Conservation (phyloP, 2,888 invertebrate species). For the Celastrina argiolus region DNA sequence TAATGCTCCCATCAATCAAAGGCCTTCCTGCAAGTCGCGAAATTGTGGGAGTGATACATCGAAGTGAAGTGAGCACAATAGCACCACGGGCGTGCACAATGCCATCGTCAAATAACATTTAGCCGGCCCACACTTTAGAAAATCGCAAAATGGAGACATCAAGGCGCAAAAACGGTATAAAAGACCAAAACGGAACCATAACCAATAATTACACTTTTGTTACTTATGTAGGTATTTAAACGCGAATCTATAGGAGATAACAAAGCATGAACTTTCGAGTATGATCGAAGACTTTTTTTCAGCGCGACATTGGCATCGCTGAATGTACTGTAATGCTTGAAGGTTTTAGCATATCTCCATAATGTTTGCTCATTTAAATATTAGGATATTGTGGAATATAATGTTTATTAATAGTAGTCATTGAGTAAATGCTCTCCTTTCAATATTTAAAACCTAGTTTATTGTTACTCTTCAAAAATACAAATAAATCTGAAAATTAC, state of each 20-base stretch:
- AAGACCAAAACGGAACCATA: conserved; percentile 60
- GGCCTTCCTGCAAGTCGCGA: conserved; percentile 62
- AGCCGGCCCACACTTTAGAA: conserved; percentile 75
- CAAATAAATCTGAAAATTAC: too few relatives aligned
- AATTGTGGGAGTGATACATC: conserved; percentile 74
- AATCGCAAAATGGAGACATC: conserved; percentile 76
- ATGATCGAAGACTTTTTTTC: conserved; percentile 44
- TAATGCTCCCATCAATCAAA: conserved; percentile 62
- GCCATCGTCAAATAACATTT: conserved; percentile 76
- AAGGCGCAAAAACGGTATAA: conserved; percentile 57
- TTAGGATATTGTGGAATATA: too few relatives aligned
- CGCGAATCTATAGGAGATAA: conserved; percentile 52
- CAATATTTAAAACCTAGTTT: too few relatives aligned
- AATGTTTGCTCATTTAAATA: too few relatives aligned
- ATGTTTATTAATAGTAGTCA: too few relatives aligned
- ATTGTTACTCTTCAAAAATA: too few relatives aligned
- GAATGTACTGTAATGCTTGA: not conserved
- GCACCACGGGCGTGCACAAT: conserved; percentile 71
- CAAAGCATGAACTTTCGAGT: conserved; percentile 51
- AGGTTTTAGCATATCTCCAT: conserved; percentile 42
- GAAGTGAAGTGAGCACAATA: conserved; percentile 54
- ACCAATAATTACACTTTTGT: conserved; percentile 74
- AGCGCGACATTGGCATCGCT: not conserved
- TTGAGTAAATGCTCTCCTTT: too few relatives aligned
- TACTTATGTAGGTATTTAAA: conserved; percentile 50